Percentiles rank a stretch among this genome's conserved stretches.
Conservation (phyloP, 2,888 invertebrate genomes). For the Aromia moschata region DNA sequence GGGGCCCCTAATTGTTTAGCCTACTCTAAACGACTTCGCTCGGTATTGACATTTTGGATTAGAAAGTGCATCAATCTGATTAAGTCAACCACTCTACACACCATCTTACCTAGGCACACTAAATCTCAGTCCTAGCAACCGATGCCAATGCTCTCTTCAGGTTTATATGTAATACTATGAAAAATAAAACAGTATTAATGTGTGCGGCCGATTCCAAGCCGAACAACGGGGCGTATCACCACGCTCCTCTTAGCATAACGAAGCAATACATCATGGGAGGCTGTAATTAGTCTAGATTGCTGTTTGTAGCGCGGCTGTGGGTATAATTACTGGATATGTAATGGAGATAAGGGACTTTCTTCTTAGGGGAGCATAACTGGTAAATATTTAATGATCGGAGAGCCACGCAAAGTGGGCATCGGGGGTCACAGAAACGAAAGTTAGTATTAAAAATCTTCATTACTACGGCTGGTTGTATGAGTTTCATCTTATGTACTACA, state of each 20-base stretch:
- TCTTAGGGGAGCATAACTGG: too few relatives aligned
- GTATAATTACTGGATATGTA: conserved; percentile 11
- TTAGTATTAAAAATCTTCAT: too few relatives aligned
- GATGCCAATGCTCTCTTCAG: conserved; percentile 37
- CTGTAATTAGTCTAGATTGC: conserved; percentile 3
- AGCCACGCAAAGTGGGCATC: too few relatives aligned
- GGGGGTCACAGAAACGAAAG: too few relatives aligned
- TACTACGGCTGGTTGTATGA: too few relatives aligned
- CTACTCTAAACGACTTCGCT: not conserved
- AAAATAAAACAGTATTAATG: conserved; percentile 43
- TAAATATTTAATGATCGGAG: too few relatives aligned
- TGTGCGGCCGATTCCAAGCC: not conserved
- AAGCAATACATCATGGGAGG: not conserved
- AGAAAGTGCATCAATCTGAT: conserved; percentile 16
- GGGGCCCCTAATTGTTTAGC: not conserved
- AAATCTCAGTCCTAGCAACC: conserved; percentile 21
- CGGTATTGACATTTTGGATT: conserved; percentile 16
- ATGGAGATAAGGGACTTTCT: conserved; percentile 1
- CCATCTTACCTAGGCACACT: conserved; percentile 47
- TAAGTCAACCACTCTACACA: conserved; percentile 36
- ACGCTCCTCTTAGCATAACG: conserved; percentile 4
- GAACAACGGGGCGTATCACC: conserved; percentile 1
- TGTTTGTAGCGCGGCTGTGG: not conserved
- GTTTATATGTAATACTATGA: conserved; percentile 56
- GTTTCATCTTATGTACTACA: too few relatives aligned